Percentiles rank a stretch among this genome's conserved stretches.
These are phyloP conservation scores for Gephyroberyx darwinii DNA, from an alignment of 2,797 vertebrate species.

Conservation along the genomic window DNA sequence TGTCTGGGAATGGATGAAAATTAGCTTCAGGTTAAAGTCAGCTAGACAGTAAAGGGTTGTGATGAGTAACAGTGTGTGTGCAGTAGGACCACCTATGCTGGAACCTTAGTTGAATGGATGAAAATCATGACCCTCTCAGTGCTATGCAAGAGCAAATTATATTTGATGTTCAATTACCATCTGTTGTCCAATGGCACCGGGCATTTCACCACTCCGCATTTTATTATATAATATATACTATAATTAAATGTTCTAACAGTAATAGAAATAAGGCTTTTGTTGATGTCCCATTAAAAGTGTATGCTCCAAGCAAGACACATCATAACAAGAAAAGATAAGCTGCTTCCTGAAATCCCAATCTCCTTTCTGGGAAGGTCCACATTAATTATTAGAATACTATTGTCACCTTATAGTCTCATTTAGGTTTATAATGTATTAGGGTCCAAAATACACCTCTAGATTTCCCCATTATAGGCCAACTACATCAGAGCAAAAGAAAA, in stretches of 20 bases:
- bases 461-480: constrained; percentile 28
- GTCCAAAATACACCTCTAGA: background rate
- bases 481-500: constrained; percentile 16
- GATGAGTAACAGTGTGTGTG: constrained; percentile 14
- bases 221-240: background rate
- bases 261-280: constrained; percentile 22
- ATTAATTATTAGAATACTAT: constrained; percentile 56
- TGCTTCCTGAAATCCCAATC: constrained; percentile 24
- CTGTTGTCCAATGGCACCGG: background rate
- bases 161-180: constrained; percentile 15
- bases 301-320: constrained; percentile 20
- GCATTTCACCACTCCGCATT: constrained; percentile 29
- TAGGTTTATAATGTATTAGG: constrained; percentile 32
- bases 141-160: constrained; percentile 26
- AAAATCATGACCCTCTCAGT: constrained; percentile 1
- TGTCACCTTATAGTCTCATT: constrained; percentile 35
- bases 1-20: constrained; percentile 37
- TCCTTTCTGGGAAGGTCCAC: constrained; percentile 39
- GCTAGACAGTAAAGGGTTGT: constrained; percentile 2
- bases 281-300: constrained; percentile 41
- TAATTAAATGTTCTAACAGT: constrained; percentile 28
- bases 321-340: constrained; percentile 34
- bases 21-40: constrained; percentile 37
- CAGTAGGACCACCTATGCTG: constrained; percentile 3
- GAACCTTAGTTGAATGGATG: background rate